Evolutionary conservation across 2,888 invertebrate species (phyloP), one percentile per base, ranked within the genome.

Genomic region (Eumacrocentrus americanus): DNA sequence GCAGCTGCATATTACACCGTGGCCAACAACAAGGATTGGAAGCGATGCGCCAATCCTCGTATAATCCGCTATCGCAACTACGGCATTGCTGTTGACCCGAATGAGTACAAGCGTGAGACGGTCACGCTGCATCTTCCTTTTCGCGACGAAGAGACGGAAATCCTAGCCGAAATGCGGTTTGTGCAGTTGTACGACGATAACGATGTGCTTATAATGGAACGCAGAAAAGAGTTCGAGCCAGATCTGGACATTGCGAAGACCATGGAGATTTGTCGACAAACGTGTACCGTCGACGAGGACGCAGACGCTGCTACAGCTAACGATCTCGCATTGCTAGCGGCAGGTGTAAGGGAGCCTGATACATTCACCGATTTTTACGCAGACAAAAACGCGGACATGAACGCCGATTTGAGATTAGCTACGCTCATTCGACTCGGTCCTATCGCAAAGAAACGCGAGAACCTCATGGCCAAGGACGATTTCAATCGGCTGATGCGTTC

Each of bases 31-130:
- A 40, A 54, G 20, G 38, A 35, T 20, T 69, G 70, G 59, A 2
- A 20, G 16, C 20, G 9, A 4, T 58, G 76, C 66, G 35, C 72
- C 34, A 60, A 23, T 12, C 60, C 72, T 56, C 67, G 66, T 64
- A 61, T 80, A 14, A 78, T 80, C 58, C 62, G 79, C 59, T 80
- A 77, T 57, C 51, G 78, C n/a, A 71, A 74, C 62, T 81, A 78
- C 48, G 75, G 80, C 67, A 75, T 78, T 65, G 67, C 62, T 53
- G 54, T 40, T 9, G 65, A 78, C 60, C 72, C 58, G 57, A 67
- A 70, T 42, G 75, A 80, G n/a, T 79, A 79, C 66, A 72, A 58
- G 23, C n/a, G 66, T 25, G 64, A 66, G 52, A 67, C 65, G 60
- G 63, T 67, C 1, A 48, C 23, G 50, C 62, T 81, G 52, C 73